These are phyloP conservation scores for Volucella inanis DNA, from an alignment of 2,888 invertebrate species.

Conservation along the genomic window DNA sequence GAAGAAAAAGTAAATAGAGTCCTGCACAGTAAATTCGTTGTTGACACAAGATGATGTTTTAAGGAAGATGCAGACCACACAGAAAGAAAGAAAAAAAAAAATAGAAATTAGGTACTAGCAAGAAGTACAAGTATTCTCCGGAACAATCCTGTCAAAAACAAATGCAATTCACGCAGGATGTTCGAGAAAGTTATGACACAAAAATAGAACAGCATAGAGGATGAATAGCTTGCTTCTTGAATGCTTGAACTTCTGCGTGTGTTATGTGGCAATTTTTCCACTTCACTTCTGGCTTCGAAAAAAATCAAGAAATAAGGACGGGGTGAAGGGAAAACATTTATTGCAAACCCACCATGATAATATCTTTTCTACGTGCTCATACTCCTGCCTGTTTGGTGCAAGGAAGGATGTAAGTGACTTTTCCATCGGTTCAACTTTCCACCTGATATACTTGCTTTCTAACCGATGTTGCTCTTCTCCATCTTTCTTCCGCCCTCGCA, in stretches of 20 bases:
- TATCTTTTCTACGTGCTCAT: neutral
- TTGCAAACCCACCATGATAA: slow-evolving; percentile 29
- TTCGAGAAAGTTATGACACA: slow-evolving; percentile 67
- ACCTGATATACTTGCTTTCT: slow-evolving; percentile 71
- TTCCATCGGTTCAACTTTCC: slow-evolving; percentile 65
- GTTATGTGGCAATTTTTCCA: slow-evolving; percentile 74
- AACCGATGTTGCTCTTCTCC: slow-evolving; percentile 30
- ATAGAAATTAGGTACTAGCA: slow-evolving; percentile 39
- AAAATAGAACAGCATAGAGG: neutral
- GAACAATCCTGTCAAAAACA: slow-evolving; percentile 70
- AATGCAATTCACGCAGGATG: slow-evolving; percentile 73
- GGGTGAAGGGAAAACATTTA: slow-evolving; percentile 27
- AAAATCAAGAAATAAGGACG: neutral
- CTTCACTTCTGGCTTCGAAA: slow-evolving; percentile 62
- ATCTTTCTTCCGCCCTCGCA: neutral
- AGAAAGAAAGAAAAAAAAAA: slow-evolving; percentile 1
- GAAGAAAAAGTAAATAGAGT: slow-evolving; percentile 8
- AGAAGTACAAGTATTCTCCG: slow-evolving; percentile 47
- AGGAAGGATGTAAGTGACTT: slow-evolving; percentile 55
- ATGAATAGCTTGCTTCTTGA: neutral
- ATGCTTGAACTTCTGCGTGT: slow-evolving; percentile 65
- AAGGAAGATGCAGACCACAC: slow-evolving; percentile 19
- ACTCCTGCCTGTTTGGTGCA: neutral
- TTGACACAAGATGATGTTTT: slow-evolving; percentile 53
- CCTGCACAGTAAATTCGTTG: slow-evolving; percentile 38